Percentiles rank a stretch among this genome's conserved stretches.
These are phyloP conservation scores for Mya arenaria DNA, from an alignment of 1,140 invertebrate genomes.

Conservation along the genomic window DNA sequence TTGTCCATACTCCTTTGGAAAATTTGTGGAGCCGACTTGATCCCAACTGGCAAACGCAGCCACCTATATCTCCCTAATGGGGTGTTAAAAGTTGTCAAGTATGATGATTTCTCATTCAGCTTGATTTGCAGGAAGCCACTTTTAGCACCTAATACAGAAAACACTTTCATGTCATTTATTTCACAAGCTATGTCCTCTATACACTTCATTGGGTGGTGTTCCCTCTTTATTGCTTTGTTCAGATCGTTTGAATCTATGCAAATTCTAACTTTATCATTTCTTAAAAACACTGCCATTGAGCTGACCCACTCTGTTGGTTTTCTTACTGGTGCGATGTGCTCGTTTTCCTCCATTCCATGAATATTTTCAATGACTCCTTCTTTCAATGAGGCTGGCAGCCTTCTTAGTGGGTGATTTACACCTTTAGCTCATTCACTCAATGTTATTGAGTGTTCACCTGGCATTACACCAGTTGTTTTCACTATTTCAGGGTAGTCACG, in stretches of 20 bases:
- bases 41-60: neutral
- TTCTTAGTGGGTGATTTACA: slow-evolving; percentile 46
- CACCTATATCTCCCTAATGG: neutral
- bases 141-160: slow-evolving; percentile 3
- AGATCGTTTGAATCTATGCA: slow-evolving; percentile 29
- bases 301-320: slow-evolving; percentile 56
- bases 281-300: slow-evolving; percentile 28
- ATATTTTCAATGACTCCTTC: slow-evolving; percentile 25
- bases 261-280: slow-evolving; percentile 70
- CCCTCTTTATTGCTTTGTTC: slow-evolving; percentile 3
- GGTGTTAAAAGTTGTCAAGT: neutral
- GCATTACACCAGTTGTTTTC: slow-evolving; percentile 29
- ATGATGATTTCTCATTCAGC: neutral
- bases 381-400: slow-evolving; percentile 29
- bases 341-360: slow-evolving; percentile 51
- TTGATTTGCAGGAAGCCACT: slow-evolving; percentile 3
- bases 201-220: neutral
- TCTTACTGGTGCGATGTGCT: slow-evolving; percentile 52
- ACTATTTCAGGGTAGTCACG: slow-evolving; percentile 15
- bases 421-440: slow-evolving; percentile 32
- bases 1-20: neutral
- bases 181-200: neutral
- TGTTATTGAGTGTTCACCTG: slow-evolving; percentile 38
- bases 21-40: neutral
- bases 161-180: neutral